A percentile compares a stretch with the other conserved stretches of the same genome.
These are phyloP conservation scores for Andrena flavipes DNA, from an alignment of 2,888 invertebrate genomes.

Conservation along the genomic window DNA sequence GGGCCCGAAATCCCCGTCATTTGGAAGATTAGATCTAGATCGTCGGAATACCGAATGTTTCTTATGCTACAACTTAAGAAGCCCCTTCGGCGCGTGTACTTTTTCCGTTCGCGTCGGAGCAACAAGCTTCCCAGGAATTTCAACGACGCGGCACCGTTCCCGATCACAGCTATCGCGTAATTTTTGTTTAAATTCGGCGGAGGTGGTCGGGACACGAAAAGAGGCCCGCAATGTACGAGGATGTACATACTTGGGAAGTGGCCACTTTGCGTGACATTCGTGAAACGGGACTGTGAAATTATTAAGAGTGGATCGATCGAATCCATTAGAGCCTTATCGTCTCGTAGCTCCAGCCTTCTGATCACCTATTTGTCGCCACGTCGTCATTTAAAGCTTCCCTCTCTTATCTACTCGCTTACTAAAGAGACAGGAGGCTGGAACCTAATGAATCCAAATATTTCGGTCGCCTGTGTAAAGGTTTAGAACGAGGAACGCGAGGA, in stretches of 20 bases:
- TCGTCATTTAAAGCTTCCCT: background rate
- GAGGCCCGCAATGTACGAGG: too few species aligned
- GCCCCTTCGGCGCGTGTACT: too few species aligned
- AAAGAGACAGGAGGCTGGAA: background rate
- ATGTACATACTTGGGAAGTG: background rate
- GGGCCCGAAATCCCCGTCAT: too few species aligned
- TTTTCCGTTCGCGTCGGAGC: background rate
- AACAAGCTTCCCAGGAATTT: constrained; percentile 23
- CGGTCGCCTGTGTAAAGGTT: background rate
- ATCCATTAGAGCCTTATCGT: constrained; percentile 22
- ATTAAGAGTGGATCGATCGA: constrained; percentile 13
- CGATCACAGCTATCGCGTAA: background rate
- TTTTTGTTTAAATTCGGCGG: background rate
- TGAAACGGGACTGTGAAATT: constrained; percentile 18
- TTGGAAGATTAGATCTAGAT: constrained; percentile 25
- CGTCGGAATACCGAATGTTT: background rate
- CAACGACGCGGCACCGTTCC: background rate
- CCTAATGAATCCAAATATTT: background rate
- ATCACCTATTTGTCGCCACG: background rate
- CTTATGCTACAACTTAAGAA: background rate
- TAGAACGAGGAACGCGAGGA: background rate
- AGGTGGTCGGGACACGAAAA: background rate
- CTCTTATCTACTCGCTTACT: background rate
- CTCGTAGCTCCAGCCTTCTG: background rate
- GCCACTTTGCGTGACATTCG: background rate